Conservation (phyloP, 2,113 vertebrate genomes). For the Oncorhynchus nerka region DNA sequence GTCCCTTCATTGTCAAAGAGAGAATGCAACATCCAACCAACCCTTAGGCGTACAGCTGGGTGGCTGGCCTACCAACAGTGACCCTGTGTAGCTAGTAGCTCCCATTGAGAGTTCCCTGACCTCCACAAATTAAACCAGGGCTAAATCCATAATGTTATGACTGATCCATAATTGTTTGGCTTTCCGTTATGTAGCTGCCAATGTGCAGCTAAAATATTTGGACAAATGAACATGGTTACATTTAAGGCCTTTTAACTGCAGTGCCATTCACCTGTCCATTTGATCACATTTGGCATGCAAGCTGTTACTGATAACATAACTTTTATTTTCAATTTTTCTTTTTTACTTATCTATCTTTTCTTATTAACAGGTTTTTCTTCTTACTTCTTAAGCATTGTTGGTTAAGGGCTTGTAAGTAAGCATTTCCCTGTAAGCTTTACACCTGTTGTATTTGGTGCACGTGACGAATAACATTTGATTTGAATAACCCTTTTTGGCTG, state of each 20-base stretch:
- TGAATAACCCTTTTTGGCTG: too few relatives aligned
- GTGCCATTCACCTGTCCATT: background rate
- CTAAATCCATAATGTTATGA: slow-evolving; percentile 31
- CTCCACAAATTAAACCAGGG: slow-evolving; percentile 28
- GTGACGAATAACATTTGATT: too few relatives aligned
- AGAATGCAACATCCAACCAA: slow-evolving; percentile 41
- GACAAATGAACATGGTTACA: background rate
- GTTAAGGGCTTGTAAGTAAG: too few relatives aligned
- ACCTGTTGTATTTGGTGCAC: too few relatives aligned
- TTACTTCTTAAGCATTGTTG: too few relatives aligned
- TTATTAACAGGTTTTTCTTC: too few relatives aligned
- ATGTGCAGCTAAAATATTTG: slow-evolving; percentile 5
- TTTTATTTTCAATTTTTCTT: too few relatives aligned
- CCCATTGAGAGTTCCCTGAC: slow-evolving; percentile 26
- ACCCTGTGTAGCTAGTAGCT: slow-evolving; percentile 21
- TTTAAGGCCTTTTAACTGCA: background rate
- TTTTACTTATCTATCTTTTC: too few relatives aligned
- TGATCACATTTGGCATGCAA: background rate
- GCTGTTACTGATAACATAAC: background rate
- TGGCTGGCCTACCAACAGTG: slow-evolving; percentile 16
- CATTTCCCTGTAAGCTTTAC: too few relatives aligned
- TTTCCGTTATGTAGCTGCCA: slow-evolving; percentile 1
- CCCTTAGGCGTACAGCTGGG: slow-evolving; percentile 44
- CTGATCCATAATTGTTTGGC: slow-evolving; percentile 31
- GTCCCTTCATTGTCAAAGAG: slow-evolving; percentile 22